A percentile compares a stretch with the other conserved stretches of the same genome.
phyloP scores from a whole-genome alignment of 2,888 invertebrate species.

The Pristionchus maxplancki region DNA sequence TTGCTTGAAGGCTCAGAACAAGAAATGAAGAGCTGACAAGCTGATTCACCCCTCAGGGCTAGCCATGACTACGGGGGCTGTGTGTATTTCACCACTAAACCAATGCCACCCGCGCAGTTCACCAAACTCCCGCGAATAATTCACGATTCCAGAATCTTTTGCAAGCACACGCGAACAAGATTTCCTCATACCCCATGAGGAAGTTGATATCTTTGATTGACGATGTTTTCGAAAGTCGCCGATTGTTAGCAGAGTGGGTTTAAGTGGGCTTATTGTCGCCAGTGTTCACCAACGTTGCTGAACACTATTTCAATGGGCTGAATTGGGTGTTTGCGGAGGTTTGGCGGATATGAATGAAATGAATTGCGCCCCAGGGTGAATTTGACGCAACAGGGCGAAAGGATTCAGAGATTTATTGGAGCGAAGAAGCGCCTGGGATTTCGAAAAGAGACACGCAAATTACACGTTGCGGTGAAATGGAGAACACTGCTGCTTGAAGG shows the following conservation, averaged over 20 bases:
- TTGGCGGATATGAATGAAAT: neutral
- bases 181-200: neutral
- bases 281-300: neutral
- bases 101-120: neutral
- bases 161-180: neutral
- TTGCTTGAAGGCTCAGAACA: neutral
- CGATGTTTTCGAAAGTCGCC: neutral
- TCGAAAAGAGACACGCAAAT: neutral
- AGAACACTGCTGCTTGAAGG: neutral
- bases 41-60: neutral
- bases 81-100: slow-evolving; percentile 9
- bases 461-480: slow-evolving; percentile 17
- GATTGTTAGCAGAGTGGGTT: neutral
- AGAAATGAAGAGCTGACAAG: neutral
- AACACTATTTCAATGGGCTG: neutral
- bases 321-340: neutral
- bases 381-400: neutral
- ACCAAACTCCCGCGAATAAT: neutral
- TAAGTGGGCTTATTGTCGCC: neutral
- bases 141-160: neutral
- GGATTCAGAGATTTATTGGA: neutral
- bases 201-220: neutral
- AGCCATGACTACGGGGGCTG: neutral
- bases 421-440: neutral
- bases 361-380: slow-evolving; percentile 9